These are phyloP conservation scores for Sylvilagus floridanus DNA, from an alignment of 2,797 vertebrate species.

Conservation along the genomic window DNA sequence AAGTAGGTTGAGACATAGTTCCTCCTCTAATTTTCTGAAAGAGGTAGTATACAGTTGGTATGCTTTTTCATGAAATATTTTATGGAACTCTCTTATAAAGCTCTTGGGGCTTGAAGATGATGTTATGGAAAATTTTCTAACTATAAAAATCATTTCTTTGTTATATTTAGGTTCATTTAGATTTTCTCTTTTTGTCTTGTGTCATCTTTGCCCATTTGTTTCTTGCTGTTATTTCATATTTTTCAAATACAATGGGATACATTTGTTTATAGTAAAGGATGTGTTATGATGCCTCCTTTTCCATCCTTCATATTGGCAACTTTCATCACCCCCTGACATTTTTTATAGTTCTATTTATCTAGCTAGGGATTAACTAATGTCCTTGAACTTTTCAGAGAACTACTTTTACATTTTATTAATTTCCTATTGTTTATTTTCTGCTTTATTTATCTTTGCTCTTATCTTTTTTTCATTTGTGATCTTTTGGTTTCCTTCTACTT, in stretches of 20 bases:
- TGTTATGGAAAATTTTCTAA: background rate
- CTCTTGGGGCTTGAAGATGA: background rate
- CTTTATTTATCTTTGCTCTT: background rate
- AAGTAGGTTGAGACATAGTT: background rate
- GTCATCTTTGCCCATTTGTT: background rate
- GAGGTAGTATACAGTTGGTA: background rate
- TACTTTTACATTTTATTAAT: background rate
- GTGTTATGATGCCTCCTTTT: background rate
- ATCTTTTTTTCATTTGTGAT: background rate
- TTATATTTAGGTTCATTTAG: background rate
- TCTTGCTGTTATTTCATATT: background rate
- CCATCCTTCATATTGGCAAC: background rate
- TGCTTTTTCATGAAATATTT: background rate
- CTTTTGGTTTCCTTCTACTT: background rate
- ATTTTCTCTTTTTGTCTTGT: background rate
- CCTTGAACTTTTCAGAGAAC: background rate
- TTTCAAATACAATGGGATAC: background rate
- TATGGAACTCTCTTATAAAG: slow-evolving; percentile 17
- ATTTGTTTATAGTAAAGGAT: background rate
- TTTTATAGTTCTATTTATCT: background rate
- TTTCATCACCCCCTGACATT: background rate
- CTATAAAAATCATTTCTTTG: background rate
- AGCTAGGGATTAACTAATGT: background rate
- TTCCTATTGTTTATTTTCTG: background rate
- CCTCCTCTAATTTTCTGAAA: background rate